Evolutionary conservation across 2,797 vertebrate species (phyloP).

Genomic region (Mormyrops boulengeri): DNA sequence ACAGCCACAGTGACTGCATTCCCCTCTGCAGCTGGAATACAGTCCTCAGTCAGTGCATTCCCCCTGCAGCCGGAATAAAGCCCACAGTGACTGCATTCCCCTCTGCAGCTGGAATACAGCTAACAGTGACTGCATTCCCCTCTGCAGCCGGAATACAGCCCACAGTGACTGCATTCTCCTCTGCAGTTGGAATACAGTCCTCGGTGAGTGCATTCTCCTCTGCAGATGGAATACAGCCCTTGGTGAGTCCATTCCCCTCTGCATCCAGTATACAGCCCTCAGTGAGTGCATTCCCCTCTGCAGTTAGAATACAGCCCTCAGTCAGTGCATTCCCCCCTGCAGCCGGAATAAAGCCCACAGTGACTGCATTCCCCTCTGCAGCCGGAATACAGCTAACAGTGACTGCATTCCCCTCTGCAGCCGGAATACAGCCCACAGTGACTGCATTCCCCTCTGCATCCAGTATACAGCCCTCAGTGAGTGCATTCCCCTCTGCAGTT

Average conservation of each 20-base stretch:
- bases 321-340: neutral
- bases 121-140: neutral
- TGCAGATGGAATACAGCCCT: neutral
- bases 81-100: neutral
- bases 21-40: neutral
- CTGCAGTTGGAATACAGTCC: neutral
- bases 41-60: neutral
- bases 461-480: no score
- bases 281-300: neutral
- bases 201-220: neutral
- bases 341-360: neutral
- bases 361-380: neutral
- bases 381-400: neutral
- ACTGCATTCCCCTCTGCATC: neutral
- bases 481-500: neutral
- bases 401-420: neutral
- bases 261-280: neutral
- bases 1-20: neutral
- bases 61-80: neutral
- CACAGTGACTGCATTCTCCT: neutral
- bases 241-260: neutral
- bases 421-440: neutral
- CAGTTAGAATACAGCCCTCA: neutral
- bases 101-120: neutral
- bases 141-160: neutral